A percentile compares a stretch with the other conserved stretches of the same genome.
These are phyloP conservation scores for Oryzaephilus surinamensis DNA, from an alignment of 1,140 invertebrate genomes.

Conservation along the genomic window DNA sequence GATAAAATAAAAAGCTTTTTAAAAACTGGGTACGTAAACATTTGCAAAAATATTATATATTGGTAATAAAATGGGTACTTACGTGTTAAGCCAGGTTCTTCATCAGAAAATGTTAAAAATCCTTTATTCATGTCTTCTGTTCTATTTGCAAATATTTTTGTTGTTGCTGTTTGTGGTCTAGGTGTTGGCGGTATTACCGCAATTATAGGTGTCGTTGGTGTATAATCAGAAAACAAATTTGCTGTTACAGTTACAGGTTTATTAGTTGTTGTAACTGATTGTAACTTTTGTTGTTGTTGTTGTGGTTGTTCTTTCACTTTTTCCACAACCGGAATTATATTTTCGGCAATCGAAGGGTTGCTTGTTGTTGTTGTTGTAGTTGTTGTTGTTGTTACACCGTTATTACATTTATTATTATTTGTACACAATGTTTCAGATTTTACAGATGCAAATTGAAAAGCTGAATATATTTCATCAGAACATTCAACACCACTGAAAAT, in stretches of 20 bases:
- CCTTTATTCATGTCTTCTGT: slow-evolving; percentile 90
- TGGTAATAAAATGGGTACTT: too few species aligned
- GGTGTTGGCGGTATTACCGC: slow-evolving; percentile 18
- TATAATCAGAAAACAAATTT: slow-evolving; percentile 1
- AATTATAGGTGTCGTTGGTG: slow-evolving; percentile 23
- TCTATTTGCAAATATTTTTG: slow-evolving; percentile 70
- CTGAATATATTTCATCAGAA: slow-evolving; percentile 74
- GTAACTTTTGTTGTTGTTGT: neutral
- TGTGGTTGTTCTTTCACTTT: neutral
- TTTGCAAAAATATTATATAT: too few species aligned
- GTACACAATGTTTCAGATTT: slow-evolving; percentile 18
- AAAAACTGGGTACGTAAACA: too few species aligned
- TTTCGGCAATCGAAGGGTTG: too few species aligned
- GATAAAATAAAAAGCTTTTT: too few species aligned
- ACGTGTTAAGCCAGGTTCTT: slow-evolving; percentile 75
- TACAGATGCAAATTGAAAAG: slow-evolving; percentile 49
- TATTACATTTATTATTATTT: slow-evolving; percentile 5
- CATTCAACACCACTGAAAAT: slow-evolving; percentile 75
- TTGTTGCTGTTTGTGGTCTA: slow-evolving; percentile 57
- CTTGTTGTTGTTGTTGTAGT: slow-evolving; percentile 34
- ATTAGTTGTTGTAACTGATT: slow-evolving; percentile 7
- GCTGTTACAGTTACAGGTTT: slow-evolving; percentile 6
- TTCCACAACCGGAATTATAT: too few species aligned
- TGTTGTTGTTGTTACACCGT: neutral
- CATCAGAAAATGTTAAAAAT: slow-evolving; percentile 77